Evolutionary conservation across 2,797 vertebrate species (phyloP), one percentile per base, ranked within the genome.

Genomic region (Balearica regulorum): DNA sequence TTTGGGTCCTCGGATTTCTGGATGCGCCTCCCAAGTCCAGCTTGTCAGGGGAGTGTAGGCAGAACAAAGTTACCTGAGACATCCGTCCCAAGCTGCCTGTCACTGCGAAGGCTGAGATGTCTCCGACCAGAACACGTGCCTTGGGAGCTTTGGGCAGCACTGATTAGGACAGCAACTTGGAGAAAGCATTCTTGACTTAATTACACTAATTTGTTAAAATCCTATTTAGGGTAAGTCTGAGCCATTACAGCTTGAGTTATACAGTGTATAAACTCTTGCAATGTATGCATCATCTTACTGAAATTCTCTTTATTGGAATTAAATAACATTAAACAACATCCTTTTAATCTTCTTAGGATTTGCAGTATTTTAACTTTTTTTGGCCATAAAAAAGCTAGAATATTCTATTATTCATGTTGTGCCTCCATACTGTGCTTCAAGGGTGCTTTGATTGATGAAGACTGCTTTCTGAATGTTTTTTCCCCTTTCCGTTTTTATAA

Each of bases 401-500:
- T 92, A 83, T 77, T 60, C 22, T 71, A 29, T 48, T 83, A 41
- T 54, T 95, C n/a, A n/a, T 61, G 9, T 41, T 60, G 11, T 73
- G n/a, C 12, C 75, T 96, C 60, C 10, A 4, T 73, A 51, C 26
- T 66, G 28, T 82, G 71, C 39, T 83, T 91, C 83, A 91, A 44
- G 29, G 41, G 69, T 65, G 65, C 24, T 89, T 85, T 89, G 75
- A 89, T 25, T 82, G 58, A 92, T 92, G 89, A 64, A 80, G 24
- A 41, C 41, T 83, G 16, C 64, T 93, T 94, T 68, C 82, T 87
- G 44, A 33, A 57, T 89, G 3, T 11, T 73, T 91, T 94, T 76
- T 82, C 16, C 9, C 14, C 7, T 51, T 76, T 89, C 44, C 31
- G 46, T 44, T 94, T 89, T 91, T 77, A 53, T 73, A 87, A 87